Evolutionary conservation across 2,797 vertebrate species (phyloP), one percentile per base, ranked within the genome.

Genomic region (Anguilla anguilla): DNA sequence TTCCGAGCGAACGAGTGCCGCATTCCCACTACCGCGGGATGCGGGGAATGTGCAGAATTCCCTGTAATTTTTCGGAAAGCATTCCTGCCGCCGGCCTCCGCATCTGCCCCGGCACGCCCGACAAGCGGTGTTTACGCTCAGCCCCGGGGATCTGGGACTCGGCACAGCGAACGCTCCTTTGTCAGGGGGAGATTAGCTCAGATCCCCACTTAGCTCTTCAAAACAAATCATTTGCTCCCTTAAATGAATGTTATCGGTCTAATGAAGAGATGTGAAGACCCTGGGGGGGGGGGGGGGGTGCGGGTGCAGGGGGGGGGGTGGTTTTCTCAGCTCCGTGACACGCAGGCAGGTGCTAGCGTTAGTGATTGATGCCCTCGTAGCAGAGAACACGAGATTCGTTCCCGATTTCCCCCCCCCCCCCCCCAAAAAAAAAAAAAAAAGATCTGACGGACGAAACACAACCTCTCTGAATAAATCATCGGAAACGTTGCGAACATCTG

Each of bases 51-150:
- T 90, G 89, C 55, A 91, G 92, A 94, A 96, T 95, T 94, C 93
- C 91, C 91, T 89, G 92, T 51, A 94, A 35, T 35, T 94, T n/a
- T 94, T 93, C 92, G 91, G 89, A 89, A 35, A 64, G 87, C 92
- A 94, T 94, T 93, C 93, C 91, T 94, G 93, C 93, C 92, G 92
- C 91, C 89, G 90, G 88, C 91, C 3, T 91, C 89, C 93, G 95
- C 93, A 93, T 94, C 94, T 95, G 95, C 94, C 94, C 90, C 88
- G 94, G 94, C 95, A 92, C 95, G 95, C 89, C 94, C 91, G 84
- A 85, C 31, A 85, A 67, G 57, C 64, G 57, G 19, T 94, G 93
- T 94, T 94, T 93, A 95, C 92, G 92, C 89, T 88, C 92, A 64
- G 89, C 86, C 39, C 25, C 88, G 15, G 57, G 91, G 90, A 93